A percentile compares a stretch with the other conserved stretches of the same genome.
Evolutionary conservation across 2,113 vertebrate genomes (phyloP).

Genomic region (Leiothrix lutea): DNA sequence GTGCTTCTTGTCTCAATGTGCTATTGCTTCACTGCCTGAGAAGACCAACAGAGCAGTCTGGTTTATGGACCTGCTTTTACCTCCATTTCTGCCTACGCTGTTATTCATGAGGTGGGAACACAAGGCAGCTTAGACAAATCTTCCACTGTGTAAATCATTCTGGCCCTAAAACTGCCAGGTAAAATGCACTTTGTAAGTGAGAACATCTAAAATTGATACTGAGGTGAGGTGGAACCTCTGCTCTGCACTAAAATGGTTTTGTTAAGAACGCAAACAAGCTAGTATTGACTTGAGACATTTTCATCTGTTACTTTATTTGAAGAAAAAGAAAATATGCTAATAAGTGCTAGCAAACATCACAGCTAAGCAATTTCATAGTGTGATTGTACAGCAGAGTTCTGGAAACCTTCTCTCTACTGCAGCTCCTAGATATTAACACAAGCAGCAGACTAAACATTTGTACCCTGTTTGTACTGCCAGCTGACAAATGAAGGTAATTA

Average conservation of each 20-base stretch:
- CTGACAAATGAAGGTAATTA: conserved; percentile 76
- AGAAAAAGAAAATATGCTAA: conserved; percentile 25
- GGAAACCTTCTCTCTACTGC: conserved; percentile 59
- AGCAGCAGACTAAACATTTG: conserved; percentile 79
- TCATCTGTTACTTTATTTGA: conserved; percentile 4
- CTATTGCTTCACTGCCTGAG: not conserved
- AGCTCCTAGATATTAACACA: conserved; percentile 63
- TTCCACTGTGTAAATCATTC: not conserved
- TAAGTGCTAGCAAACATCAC: conserved; percentile 19
- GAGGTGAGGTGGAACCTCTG: not conserved
- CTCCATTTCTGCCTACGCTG: not conserved
- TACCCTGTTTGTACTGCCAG: conserved; percentile 63
- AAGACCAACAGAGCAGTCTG: not conserved
- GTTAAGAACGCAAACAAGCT: not conserved
- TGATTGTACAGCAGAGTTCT: conserved; percentile 64
- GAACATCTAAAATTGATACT: not conserved
- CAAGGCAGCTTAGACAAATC: not conserved
- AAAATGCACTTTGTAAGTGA: not conserved
- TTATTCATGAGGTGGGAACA: not conserved
- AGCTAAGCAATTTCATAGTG: conserved; percentile 39
- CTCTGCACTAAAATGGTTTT: not conserved
- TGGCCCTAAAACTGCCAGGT: not conserved
- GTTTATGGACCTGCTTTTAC: not conserved
- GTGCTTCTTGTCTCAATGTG: not conserved
- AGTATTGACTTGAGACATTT: not conserved